Conservation (phyloP, 2,113 vertebrate species). For the Eupsittula cactorum region DNA sequence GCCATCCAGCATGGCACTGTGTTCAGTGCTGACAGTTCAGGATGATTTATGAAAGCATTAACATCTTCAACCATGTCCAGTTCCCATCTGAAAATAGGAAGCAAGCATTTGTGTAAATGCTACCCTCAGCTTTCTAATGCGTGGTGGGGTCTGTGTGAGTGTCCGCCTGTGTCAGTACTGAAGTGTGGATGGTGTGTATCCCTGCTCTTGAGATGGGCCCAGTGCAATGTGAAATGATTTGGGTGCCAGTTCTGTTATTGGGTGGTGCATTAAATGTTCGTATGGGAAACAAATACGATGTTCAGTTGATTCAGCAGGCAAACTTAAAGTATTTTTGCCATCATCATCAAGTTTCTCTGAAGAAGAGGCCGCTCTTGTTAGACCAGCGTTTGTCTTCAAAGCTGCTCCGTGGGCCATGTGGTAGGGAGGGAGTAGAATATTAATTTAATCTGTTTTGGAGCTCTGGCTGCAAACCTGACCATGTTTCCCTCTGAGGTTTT, state of each 20-base stretch:
- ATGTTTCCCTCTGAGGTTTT: background rate
- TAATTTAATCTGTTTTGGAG: background rate
- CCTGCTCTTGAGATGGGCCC: background rate
- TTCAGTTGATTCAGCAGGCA: background rate
- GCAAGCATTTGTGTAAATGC: background rate
- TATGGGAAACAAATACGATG: background rate
- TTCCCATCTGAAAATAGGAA: background rate
- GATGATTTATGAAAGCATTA: accelerated
- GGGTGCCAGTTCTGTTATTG: background rate
- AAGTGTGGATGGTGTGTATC: accelerated
- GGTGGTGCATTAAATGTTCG: background rate
- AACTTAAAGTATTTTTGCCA: background rate
- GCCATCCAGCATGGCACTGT: accelerated
- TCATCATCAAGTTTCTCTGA: background rate
- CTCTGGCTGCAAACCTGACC: background rate
- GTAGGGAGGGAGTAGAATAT: background rate
- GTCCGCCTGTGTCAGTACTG: background rate
- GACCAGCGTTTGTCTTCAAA: background rate
- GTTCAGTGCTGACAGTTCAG: too few species aligned
- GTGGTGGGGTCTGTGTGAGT: accelerated
- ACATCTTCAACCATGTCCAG: accelerated
- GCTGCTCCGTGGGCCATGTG: background rate
- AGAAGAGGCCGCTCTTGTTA: background rate
- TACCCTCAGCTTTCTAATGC: background rate
- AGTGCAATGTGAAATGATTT: too few species aligned